Base-by-base conservation (phyloP, 2,888 invertebrate species). In the Hyppa rectilinea region DNA sequence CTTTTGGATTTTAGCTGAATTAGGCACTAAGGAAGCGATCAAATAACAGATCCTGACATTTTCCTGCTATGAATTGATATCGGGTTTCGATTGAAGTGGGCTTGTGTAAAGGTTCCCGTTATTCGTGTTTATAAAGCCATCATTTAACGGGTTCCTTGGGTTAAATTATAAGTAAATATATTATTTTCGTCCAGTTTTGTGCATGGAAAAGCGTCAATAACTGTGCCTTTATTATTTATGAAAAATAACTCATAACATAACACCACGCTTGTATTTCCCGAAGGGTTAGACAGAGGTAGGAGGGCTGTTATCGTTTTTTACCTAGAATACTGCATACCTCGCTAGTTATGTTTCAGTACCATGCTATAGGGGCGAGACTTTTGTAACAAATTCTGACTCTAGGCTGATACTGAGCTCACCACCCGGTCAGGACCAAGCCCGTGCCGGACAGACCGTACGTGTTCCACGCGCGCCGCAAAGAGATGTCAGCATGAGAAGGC, bases 21-120 rank as follows among this genome's bases (percentile, higher is more conserved):
- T 75, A 75, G 56, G 40, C 49, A n/a, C 45, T 55, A n/a, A 50
- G 75, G 40, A 75, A 52, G 40, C 56, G 56, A 75, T 81, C 45
- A 81, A 77, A 81, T 77, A 76, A 47, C 81, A 47, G 52, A 52
- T 36, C 40, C 17, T 76, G 68, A 52, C 43, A 56, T 76, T 81
- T 76, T 70, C 61, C 70, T 59, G 26, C 2, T 52, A 61, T 52
- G 29, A 52, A 49, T 68, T 74, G 74, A 29, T 62, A 64, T 80
- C 45, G 50, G 34, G 14, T 63, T 58, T 38, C 50, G 5, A 74
- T 34, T 75, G 34, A 64, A 63, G 29, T 58, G 40, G 45, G 12
- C 29, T 31, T 38, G 36, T 45, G 43, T 73, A 17, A 26, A 77
- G 17, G n/a, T 56, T 52, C 31, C 45, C 50, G 14, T 34, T 74